Conservation (phyloP, 2,113 vertebrate species). For the Apistogramma diplotaenia region DNA sequence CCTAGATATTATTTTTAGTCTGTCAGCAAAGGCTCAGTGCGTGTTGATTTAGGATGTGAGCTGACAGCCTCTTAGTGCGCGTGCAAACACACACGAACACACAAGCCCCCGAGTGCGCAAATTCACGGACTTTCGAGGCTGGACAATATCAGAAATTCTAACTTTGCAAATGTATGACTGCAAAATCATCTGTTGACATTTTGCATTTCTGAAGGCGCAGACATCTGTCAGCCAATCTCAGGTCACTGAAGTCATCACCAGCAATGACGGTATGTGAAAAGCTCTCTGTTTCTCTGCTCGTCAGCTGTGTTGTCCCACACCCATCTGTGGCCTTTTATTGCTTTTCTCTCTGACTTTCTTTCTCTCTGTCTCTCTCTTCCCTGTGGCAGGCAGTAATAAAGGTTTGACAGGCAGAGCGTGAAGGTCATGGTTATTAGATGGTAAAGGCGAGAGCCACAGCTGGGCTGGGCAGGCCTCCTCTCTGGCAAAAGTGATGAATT, state of each 20-base stretch:
- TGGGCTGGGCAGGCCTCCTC: constrained; percentile 60
- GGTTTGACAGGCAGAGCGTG: constrained; percentile 72
- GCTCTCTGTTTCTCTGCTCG: constrained; percentile 47
- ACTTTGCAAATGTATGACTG: neutral
- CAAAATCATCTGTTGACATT: constrained; percentile 10
- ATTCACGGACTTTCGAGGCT: neutral
- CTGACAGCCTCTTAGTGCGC: constrained; percentile 20
- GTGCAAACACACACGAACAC: neutral
- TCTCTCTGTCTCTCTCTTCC: constrained; percentile 21
- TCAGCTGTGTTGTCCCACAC: constrained; percentile 67
- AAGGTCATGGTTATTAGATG: constrained; percentile 77
- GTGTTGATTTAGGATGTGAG: constrained; percentile 66
- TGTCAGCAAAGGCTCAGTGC: constrained; percentile 46
- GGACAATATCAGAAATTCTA: neutral
- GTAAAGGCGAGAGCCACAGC: constrained; percentile 72
- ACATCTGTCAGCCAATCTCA: constrained; percentile 38
- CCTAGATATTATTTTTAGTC: constrained; percentile 79
- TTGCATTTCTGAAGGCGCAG: constrained; percentile 1
- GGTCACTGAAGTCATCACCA: constrained; percentile 53
- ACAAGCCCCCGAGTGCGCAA: constrained; percentile 9
- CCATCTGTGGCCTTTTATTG: constrained; percentile 69
- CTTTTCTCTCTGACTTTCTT: constrained; percentile 44
- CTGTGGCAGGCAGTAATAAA: constrained; percentile 69
- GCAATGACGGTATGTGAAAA: constrained; percentile 61
- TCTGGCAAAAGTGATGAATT: constrained; percentile 65